Evolutionary conservation across 2,888 invertebrate genomes (phyloP).

Genomic region (Rhamnusium bicolor): DNA sequence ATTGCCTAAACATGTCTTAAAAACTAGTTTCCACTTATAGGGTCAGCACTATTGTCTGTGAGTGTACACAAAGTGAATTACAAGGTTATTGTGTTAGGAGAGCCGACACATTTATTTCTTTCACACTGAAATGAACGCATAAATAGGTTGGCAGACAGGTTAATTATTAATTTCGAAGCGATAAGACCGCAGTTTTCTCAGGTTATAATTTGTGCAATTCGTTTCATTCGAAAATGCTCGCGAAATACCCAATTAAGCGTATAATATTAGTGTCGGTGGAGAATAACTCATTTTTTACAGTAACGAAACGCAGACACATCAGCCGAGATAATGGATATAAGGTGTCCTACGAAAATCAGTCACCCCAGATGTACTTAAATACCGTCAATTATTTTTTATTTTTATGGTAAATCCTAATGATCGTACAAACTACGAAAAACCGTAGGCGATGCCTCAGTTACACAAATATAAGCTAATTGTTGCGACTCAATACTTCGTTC

Average conservation of each 20-base stretch:
- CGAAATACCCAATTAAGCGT: conserved; percentile 24
- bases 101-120: neutral
- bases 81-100: conserved; percentile 23
- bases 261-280: conserved; percentile 14
- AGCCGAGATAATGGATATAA: neutral
- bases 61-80: conserved; percentile 1
- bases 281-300: conserved; percentile 18
- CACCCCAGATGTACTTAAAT: no score
- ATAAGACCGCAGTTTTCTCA: conserved; percentile 19
- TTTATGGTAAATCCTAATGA: no score
- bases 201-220: conserved; percentile 26
- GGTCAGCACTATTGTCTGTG: neutral
- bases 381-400: no score
- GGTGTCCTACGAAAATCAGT: neutral
- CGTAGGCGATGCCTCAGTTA: no score
- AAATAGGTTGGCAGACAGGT: conserved; percentile 21
- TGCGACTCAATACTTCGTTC: no score
- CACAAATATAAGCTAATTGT: no score
- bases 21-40: no score
- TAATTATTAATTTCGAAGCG: conserved; percentile 27
- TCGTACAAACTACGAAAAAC: no score
- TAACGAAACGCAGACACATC: neutral
- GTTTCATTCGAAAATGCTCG: conserved; percentile 3
- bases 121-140: conserved; percentile 18
- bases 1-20: no score